A percentile compares a stretch with the other conserved stretches of the same genome.
Conservation (phyloP, 1,140 invertebrate species). For the Pseudomyrmex pallidus region DNA sequence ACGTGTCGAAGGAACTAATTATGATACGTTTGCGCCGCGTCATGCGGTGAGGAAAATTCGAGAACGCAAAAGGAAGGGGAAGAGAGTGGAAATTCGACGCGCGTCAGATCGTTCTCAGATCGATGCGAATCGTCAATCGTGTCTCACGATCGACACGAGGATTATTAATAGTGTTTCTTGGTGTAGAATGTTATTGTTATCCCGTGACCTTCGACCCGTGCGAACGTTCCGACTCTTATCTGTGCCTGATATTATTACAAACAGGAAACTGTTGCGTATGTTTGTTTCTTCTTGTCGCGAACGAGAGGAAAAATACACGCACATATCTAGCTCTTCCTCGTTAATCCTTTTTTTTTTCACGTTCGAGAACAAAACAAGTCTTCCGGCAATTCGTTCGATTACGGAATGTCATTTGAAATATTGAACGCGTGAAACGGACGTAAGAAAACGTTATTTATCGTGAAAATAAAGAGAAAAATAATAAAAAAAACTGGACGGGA, state of each 20-base stretch:
- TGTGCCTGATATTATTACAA: neutral
- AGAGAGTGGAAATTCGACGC: neutral
- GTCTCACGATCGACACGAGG: neutral
- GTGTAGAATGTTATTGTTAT: slow-evolving; percentile 12
- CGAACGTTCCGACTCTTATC: slow-evolving; percentile 8
- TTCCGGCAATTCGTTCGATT: neutral
- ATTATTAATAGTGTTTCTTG: neutral
- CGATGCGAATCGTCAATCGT: neutral
- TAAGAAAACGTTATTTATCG: neutral
- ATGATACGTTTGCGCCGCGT: neutral
- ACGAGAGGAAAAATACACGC: too few relatives aligned
- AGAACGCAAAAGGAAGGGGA: neutral
- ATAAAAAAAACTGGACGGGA: too few relatives aligned
- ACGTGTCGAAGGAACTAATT: neutral
- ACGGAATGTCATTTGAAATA: slow-evolving; percentile 1
- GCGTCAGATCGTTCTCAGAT: slow-evolving; percentile 1
- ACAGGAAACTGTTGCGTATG: slow-evolving; percentile 16
- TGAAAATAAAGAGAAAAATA: neutral
- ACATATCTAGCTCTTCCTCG: too few relatives aligned
- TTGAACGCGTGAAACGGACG: neutral
- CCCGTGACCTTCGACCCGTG: slow-evolving; percentile 21
- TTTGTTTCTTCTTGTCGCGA: neutral
- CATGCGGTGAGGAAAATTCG: neutral
- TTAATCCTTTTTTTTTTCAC: too few relatives aligned
- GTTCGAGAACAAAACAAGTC: too few relatives aligned